Conservation (phyloP, 2,888 invertebrate species). For the Melanostoma mellinum region DNA sequence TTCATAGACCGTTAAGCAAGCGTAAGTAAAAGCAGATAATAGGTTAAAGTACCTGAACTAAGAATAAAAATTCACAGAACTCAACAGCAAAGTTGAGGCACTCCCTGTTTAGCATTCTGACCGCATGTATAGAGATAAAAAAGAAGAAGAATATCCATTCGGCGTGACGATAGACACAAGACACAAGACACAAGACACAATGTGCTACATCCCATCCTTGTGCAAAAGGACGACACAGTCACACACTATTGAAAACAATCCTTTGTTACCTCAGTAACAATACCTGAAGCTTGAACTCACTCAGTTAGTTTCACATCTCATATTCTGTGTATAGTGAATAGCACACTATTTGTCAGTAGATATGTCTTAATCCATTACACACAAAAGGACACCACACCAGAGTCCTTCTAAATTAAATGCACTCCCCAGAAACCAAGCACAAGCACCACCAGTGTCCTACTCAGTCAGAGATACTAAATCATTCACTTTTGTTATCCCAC, state of each 20-base stretch:
- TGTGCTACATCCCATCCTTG: conserved; percentile 22
- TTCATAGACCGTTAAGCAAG: conserved; percentile 64
- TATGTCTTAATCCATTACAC: conserved; percentile 58
- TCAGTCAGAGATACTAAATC: conserved; percentile 30
- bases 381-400: conserved; percentile 17
- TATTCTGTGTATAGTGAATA: conserved; percentile 19
- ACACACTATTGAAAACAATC: conserved; percentile 8
- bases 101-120: conserved; percentile 47
- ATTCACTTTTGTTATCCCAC: conserved; percentile 26
- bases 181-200: conserved; percentile 38
- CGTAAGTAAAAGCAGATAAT: conserved; percentile 23
- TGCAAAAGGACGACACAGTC: not conserved
- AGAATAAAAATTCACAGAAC: not conserved
- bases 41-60: not conserved
- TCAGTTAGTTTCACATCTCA: conserved; percentile 40
- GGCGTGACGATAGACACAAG: conserved; percentile 50
- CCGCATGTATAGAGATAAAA: conserved; percentile 57
- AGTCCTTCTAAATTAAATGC: conserved; percentile 50
- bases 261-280: conserved; percentile 36
- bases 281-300: conserved; percentile 15
- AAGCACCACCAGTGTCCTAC: not conserved
- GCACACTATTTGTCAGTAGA: conserved; percentile 54
- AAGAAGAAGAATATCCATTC: conserved; percentile 50
- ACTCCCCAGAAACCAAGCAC: conserved; percentile 14
- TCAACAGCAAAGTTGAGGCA: not conserved